These are phyloP conservation scores for Pyrrhia umbra DNA, from an alignment of 2,888 invertebrate genomes.

Conservation along the genomic window DNA sequence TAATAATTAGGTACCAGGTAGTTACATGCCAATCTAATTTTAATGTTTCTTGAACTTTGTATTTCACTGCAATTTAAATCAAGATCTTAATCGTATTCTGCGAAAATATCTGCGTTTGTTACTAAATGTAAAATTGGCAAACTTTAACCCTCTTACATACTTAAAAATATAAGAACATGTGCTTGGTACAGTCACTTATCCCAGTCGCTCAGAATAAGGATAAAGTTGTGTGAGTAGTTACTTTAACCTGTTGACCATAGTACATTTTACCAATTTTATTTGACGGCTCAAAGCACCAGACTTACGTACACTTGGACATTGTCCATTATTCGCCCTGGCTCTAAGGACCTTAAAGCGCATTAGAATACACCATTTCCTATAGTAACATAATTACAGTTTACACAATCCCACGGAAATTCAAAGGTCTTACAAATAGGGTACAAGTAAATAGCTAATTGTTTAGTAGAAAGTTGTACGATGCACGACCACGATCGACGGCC, in stretches of 20 bases:
- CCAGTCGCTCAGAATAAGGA: too few species aligned
- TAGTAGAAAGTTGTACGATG: constrained; percentile 54
- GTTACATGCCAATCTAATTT: constrained; percentile 3
- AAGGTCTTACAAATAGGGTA: constrained; percentile 36
- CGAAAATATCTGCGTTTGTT: background rate
- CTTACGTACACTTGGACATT: too few species aligned
- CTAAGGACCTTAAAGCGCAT: too few species aligned
- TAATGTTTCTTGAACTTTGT: background rate
- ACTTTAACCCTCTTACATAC: too few species aligned
- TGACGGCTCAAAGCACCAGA: too few species aligned
- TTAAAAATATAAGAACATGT: too few species aligned
- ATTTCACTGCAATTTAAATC: background rate
- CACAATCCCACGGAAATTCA: constrained; percentile 50
- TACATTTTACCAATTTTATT: too few species aligned
- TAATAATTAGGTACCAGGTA: constrained; percentile 15
- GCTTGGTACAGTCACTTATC: too few species aligned
- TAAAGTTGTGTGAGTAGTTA: too few species aligned
- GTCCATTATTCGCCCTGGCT: too few species aligned
- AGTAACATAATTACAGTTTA: constrained; percentile 26
- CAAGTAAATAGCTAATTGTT: constrained; percentile 59
- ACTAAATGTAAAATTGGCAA: too few species aligned
- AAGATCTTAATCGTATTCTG: background rate
- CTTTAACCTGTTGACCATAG: too few species aligned
- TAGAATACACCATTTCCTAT: background rate
- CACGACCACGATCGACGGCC: constrained; percentile 62